Base-by-base conservation (phyloP, 2,888 invertebrate species). In the Prosapia bicincta region DNA sequence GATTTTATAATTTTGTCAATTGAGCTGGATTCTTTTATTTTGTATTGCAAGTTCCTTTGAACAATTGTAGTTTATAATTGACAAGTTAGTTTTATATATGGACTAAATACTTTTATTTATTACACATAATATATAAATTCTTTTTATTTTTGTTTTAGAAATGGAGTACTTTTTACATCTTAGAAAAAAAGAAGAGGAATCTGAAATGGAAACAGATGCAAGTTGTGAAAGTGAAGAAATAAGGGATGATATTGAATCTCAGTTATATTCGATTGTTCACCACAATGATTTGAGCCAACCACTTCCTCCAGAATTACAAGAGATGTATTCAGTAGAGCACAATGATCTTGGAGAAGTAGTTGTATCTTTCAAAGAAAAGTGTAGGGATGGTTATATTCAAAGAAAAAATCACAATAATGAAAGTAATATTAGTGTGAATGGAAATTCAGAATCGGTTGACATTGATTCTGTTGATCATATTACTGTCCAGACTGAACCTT, bases 261-360 rank as follows among this genome's bases (percentile, higher is more conserved):
- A 67, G 15, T 66, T 76, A 24, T 76, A 76, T 28, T 70, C 76
- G 6, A 66, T 76, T 26, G 28, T 76, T 0, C 76, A 76, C 24
- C 72, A 76, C 68, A 76, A 74, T 71, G 76, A 76, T 20, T 67
- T 76, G n/a, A 72, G 71, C 9, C 70, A 76, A 32, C 73, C 76
- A 13, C 67, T 75, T 24, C 75, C 75, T 23, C 54, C 68, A n/a
- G 75, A 75, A 3, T 68, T 75, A 24, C 67, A 71, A 15, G 66
- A 26, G 24, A 43, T 68, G n/a, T 75, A 71, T 67, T 66, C 67
- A 24, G n/a, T 75, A 7, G 26, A 75, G n/a, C 54, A 30, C 25
- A 38, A 23, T n/a, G 71, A 71, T 20, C 20, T 67, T 20, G 71
- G 71, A 15, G 71, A 71, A 68, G 25, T 75, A 7, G 30, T 28